These are phyloP conservation scores for Hirtodrosophila alboralis DNA, from an alignment of 2,888 invertebrate genomes.

Conservation along the genomic window DNA sequence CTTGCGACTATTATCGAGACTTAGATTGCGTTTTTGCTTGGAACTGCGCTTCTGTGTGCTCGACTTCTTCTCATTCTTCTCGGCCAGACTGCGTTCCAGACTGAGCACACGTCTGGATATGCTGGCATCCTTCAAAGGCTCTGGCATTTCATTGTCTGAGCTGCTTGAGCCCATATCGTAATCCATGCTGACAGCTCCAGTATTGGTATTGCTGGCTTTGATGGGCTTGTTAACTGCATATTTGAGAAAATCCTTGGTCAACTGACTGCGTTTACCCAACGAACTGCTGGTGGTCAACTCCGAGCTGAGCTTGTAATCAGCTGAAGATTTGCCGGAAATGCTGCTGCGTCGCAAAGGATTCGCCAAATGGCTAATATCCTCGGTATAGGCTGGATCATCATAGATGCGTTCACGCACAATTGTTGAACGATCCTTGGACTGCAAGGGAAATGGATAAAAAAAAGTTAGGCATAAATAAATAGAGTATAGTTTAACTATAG, in stretches of 20 bases:
- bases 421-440: conserved; percentile 83
- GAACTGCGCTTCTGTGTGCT: conserved; percentile 71
- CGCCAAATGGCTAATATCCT: conserved; percentile 84
- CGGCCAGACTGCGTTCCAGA: conserved; percentile 73
- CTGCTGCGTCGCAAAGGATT: conserved; percentile 81
- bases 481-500: too few relatives aligned
- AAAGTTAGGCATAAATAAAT: too few relatives aligned
- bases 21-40: conserved; percentile 82
- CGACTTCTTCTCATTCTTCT: conserved; percentile 65
- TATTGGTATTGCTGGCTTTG: conserved; percentile 33
- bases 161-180: conserved; percentile 77
- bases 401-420: conserved; percentile 83
- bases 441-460: background rate
- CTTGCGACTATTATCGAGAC: conserved; percentile 78
- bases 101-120: conserved; percentile 79
- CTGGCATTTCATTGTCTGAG: conserved; percentile 72
- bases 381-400: conserved; percentile 84
- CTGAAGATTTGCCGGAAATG: conserved; percentile 51
- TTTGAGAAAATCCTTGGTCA: conserved; percentile 78
- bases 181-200: conserved; percentile 13
- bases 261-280: conserved; percentile 75
- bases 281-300: conserved; percentile 59
- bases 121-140: conserved; percentile 51
- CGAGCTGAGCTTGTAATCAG: conserved; percentile 35
- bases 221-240: conserved; percentile 65